Conservation (phyloP, 1,140 invertebrate genomes). For the Anagrus nilaparvatae region DNA sequence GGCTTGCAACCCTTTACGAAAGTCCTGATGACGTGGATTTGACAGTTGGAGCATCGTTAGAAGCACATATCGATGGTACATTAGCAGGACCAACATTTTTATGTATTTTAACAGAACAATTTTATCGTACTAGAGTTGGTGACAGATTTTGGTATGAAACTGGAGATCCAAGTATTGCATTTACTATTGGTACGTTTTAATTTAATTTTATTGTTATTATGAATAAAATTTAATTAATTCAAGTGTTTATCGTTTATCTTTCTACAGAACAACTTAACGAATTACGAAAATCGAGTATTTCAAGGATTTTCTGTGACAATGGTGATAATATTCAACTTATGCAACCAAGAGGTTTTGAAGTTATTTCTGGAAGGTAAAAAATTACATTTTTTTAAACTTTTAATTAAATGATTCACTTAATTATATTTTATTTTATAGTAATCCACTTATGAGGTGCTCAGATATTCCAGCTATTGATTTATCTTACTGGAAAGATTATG, state of each 20-base stretch:
- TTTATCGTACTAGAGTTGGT: constrained; percentile 70
- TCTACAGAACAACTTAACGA: constrained; percentile 70
- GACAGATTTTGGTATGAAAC: constrained; percentile 80
- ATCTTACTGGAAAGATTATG: constrained; percentile 54
- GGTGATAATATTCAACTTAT: constrained; percentile 61
- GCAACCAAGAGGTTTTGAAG: constrained; percentile 57
- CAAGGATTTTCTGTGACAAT: constrained; percentile 81
- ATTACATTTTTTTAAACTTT: neutral
- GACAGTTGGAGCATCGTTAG: constrained; percentile 74
- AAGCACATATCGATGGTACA: constrained; percentile 63
- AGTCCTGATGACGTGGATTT: constrained; percentile 79
- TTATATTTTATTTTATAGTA: constrained; percentile 42
- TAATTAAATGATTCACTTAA: neutral
- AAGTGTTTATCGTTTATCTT: constrained; percentile 6
- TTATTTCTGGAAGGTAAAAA: constrained; percentile 48
- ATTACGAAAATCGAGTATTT: constrained; percentile 72
- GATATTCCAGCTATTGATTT: constrained; percentile 57
- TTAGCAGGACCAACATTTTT: constrained; percentile 84
- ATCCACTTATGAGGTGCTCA: constrained; percentile 53
- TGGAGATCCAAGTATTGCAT: constrained; percentile 51
- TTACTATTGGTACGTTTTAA: constrained; percentile 61
- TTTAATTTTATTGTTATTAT: too few relatives aligned
- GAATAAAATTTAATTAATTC: constrained; percentile 2
- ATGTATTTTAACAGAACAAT: constrained; percentile 83
- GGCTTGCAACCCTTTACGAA: constrained; percentile 54